phyloP scores from a whole-genome alignment of 2,797 vertebrate species.

The Acanthurus leucopareius region DNA sequence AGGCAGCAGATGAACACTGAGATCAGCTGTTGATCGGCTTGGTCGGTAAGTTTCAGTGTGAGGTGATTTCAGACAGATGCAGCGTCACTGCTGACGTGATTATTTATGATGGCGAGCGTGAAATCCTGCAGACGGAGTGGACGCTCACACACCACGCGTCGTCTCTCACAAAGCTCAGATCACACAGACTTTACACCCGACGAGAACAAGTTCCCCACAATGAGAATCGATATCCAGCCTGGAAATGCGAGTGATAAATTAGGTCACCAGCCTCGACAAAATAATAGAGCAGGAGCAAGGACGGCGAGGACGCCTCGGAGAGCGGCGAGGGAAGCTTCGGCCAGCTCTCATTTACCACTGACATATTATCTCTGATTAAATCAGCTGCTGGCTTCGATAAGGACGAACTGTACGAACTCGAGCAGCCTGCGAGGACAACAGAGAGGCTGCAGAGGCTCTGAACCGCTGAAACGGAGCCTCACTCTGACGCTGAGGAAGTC shows the following conservation, averaged over 20 bases:
- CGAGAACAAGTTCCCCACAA: too few relatives aligned
- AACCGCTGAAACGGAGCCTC: background rate
- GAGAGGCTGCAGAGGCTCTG: background rate
- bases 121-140: background rate
- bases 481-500: background rate
- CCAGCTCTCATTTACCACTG: slow-evolving; percentile 1
- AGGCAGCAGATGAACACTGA: too few relatives aligned
- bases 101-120: too few relatives aligned
- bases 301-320: background rate
- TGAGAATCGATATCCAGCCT: background rate
- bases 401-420: background rate
- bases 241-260: background rate
- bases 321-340: background rate
- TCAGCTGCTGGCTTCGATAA: slow-evolving; percentile 15
- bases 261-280: background rate
- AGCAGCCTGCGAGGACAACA: background rate
- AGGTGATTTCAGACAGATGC: too few relatives aligned
- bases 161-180: too few relatives aligned
- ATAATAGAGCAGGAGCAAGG: background rate
- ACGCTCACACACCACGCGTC: too few relatives aligned
- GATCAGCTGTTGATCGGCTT: too few relatives aligned
- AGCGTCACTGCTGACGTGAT: too few relatives aligned
- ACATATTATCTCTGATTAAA: slow-evolving; percentile 12
- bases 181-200: too few relatives aligned
- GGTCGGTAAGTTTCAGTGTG: too few relatives aligned